Evolutionary conservation across 2,113 vertebrate species (phyloP).

Genomic region (Chitala chitala): DNA sequence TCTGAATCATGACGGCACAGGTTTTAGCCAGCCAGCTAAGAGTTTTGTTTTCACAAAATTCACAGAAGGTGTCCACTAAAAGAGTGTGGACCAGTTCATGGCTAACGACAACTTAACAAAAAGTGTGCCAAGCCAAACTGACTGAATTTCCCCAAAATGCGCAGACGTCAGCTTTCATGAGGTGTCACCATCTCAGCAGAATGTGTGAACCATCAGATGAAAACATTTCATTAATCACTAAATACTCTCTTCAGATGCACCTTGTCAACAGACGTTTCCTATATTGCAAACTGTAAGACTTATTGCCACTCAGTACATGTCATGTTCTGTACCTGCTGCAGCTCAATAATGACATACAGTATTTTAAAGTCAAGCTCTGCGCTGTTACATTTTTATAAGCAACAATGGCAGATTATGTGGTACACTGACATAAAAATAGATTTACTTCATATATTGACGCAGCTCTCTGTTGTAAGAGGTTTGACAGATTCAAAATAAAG

Average conservation of each 20-base stretch:
- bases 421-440: slow-evolving; percentile 14
- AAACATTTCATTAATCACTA: neutral
- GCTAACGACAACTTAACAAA: neutral
- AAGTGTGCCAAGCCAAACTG: neutral
- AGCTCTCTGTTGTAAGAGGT: slow-evolving; percentile 1
- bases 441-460: slow-evolving; percentile 7
- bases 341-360: slow-evolving; percentile 3
- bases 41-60: slow-evolving; percentile 5
- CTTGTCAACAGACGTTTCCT: neutral
- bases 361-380: neutral
- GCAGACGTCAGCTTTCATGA: slow-evolving; percentile 6
- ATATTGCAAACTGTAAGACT: slow-evolving; percentile 5
- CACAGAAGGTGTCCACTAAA: slow-evolving; percentile 8
- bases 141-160: neutral
- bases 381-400: slow-evolving; percentile 15
- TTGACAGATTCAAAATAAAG: slow-evolving; percentile 5
- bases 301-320: neutral
- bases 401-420: slow-evolving; percentile 19
- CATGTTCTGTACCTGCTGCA: neutral
- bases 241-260: neutral
- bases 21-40: neutral
- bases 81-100: neutral
- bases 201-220: neutral
- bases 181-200: neutral
- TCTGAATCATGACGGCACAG: neutral